Percentiles rank a stretch among this genome's conserved stretches.
Evolutionary conservation across 2,113 vertebrate species (phyloP).

Genomic region (Monarcha castaneiventris): DNA sequence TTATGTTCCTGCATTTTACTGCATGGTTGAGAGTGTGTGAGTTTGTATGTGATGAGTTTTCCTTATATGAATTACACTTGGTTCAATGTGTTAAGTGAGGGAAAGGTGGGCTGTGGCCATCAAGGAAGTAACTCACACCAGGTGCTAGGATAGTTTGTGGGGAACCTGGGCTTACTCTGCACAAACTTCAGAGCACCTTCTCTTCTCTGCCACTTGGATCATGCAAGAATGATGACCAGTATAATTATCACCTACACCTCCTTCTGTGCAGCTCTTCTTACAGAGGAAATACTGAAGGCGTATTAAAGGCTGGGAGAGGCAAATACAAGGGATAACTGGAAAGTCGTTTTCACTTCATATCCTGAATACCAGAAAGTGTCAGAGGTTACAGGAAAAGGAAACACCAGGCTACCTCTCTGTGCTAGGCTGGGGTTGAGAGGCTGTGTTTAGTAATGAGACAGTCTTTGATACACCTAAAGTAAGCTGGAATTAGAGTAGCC

Average conservation of each 20-base stretch:
- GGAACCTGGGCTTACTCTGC: neutral
- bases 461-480: neutral
- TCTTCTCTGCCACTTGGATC: neutral
- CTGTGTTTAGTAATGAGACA: neutral
- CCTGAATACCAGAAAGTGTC: neutral
- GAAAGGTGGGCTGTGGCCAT: accelerated
- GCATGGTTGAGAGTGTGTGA: neutral
- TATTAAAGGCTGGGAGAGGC: neutral
- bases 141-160: neutral
- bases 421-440: neutral
- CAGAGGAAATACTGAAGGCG: neutral
- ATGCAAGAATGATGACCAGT: neutral
- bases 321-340: neutral
- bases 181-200: neutral
- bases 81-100: neutral
- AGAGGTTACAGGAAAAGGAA: neutral
- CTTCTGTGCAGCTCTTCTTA: neutral
- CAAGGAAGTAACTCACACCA: neutral
- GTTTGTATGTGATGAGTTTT: neutral
- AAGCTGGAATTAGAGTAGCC: neutral
- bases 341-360: neutral
- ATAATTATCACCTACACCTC: neutral
- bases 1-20: neutral
- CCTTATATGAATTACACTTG: neutral
- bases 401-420: neutral